Base-by-base conservation (phyloP, 1,140 invertebrate genomes). In the Tetramorium parvispinum region DNA sequence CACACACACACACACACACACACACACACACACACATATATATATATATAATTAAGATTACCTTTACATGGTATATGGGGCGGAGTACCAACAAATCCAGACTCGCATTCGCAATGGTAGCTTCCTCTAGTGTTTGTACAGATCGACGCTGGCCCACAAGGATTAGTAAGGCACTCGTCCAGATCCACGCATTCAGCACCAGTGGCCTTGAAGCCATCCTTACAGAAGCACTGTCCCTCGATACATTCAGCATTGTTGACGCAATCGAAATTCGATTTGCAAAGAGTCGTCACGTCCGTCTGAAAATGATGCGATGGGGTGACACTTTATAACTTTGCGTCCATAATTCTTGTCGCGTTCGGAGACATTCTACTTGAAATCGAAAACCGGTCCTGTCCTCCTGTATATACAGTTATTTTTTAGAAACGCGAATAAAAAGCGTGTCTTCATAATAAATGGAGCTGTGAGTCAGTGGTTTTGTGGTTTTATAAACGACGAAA, bases 171-270 rank as follows among this genome's bases (percentile, higher is more conserved):
- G 93, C 98, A 99, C 95, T 99, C 98, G 92, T 99, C 96, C 10
- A 98, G 94, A 92, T 98, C 98, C 24, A 97, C 95, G 91, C 98
- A 98, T 82, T 97, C 96, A 0, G 98, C 97, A 55, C 97, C 97
- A 68, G 96, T 96, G 1, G 98, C 97, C 87, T 97, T 96, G 94
- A 99, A 99, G 16, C 98, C 98, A 89, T 98, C 96, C 93, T 98
- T 97, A 92, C 99, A 99, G 94, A 98, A 98, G 94, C 99, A 99
- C 92, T 98, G 98, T 73, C 97, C 97, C 91, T 98, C 97, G 53
- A 98, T 96, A 92, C 98, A 99, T 94, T 98, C 97, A 0, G 98
- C 98, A 94, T 99, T 98, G 93, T 98, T 98, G 21, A 98, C 98
- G 93, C 98, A 99, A 92, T 99, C 98, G 91, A 98, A 98, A 91